Base-by-base conservation (phyloP, 1,140 invertebrate species). In the Trachymyrmex cornetzi region DNA sequence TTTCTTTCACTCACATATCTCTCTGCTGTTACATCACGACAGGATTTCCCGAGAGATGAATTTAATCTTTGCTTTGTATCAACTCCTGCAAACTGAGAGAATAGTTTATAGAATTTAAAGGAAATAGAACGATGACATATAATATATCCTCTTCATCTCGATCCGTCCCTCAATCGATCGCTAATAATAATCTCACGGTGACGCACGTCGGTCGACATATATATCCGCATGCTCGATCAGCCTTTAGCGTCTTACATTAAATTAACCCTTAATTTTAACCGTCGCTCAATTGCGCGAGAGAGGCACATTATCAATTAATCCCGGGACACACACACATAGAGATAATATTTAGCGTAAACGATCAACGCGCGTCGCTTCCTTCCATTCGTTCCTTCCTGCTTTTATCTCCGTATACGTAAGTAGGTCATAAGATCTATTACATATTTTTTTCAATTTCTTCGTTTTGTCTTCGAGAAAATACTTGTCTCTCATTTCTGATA, bases 101-200 rank as follows among this genome's bases (percentile, higher is more conserved):
- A 14, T 19, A 24, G 11, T 30, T 79, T 14, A 30, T 34, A 22
- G 24, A 19, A 74, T 75, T 59, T 48, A 3, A 9, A 61, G 24
- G 19, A 57, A 22, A 11, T 55, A 57, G n/a, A 55, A 74, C 16
- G 80, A 16, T 34, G 55, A 75, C 12, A 44, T 9, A 38, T 75
- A 75, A 84, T 74, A 74, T 74, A 84, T 84, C 67, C 34, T 82
- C 79, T 22, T 84, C 38, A 61, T 84, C 69, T 80, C 67, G 67
- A 69, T 55, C 61, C 77, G 30, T 57, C 38, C 34, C 24, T 14
- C 69, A 34, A 75, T 84, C 80, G 80, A 84, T 84, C 80, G 80
- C 80, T 84, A 84, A 84, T 84, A 84, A 84, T 84, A 84, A 84
- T 84, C 55, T 63, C 57, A 63, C 55, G 57, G 38, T 84, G 80